Evolutionary conservation across 2,797 vertebrate genomes (phyloP).

Genomic region (Falco columbarius): DNA sequence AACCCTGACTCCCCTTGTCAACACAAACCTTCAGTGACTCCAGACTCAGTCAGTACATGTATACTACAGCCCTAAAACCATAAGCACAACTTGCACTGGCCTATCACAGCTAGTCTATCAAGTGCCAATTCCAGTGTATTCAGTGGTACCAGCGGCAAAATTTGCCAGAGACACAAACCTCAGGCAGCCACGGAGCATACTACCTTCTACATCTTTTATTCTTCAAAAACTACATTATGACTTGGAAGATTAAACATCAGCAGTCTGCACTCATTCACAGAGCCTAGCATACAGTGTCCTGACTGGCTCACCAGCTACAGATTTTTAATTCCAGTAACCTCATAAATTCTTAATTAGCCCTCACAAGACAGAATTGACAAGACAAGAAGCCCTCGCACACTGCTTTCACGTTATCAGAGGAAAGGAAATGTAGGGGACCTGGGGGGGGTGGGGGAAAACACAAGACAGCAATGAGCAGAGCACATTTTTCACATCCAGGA

Average conservation of each 20-base stretch:
- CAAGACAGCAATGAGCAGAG: not conserved
- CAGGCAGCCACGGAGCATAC: not conserved
- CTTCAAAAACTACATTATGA: not conserved
- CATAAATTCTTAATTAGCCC: constrained; percentile 4
- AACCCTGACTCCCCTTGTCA: not conserved
- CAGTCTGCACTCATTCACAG: not conserved
- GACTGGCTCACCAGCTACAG: not conserved
- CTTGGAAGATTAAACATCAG: not conserved
- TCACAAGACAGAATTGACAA: not conserved
- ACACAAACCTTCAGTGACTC: not conserved
- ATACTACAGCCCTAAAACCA: not conserved
- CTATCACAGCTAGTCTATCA: not conserved
- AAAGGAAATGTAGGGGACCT: not conserved
- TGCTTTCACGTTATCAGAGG: not conserved
- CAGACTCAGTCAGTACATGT: not conserved
- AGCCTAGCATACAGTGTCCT: not conserved
- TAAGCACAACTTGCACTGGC: rapidly evolving
- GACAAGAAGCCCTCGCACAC: not conserved
- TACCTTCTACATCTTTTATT: not conserved
- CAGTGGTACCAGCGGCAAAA: not conserved
- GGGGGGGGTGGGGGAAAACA: too few species aligned
- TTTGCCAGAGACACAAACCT: not conserved
- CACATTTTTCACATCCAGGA: not conserved
- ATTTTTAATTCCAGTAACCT: not conserved
- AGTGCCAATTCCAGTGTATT: not conserved